Evolutionary conservation across 2,113 vertebrate species (phyloP), one percentile per base, ranked within the genome.

Genomic region (Neodon shergylaensis): DNA sequence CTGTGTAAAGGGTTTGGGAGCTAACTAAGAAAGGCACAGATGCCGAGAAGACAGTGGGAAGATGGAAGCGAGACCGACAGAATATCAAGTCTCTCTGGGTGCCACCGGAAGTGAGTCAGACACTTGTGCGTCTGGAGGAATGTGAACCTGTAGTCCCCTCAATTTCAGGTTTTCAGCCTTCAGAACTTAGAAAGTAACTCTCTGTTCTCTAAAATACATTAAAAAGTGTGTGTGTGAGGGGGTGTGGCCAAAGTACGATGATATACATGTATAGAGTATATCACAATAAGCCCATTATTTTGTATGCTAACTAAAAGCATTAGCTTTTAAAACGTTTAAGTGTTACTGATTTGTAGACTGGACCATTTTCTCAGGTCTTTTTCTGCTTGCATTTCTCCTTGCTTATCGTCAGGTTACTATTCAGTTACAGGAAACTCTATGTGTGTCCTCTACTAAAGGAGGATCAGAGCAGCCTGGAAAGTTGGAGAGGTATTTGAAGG

Each of bases 261-360:
- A 70, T 24, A 22, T 1, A 26, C 42, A 52, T n/a, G 31, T 52
- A 36, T 39, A 26, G 22, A 54, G 26, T 13, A 52, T 52, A 33
- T 52, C 65, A 87, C 47, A n/a, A 24, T 52, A 70, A 72, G n/a
- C 47, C 52, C 84, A 87, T 52, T n/a, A 86, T 70, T 52, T 72
- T n/a, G 24, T 24, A n/a, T n/a, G 84, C 33, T 72, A 70, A 49
- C 22, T 70, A 66, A n/a, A 70, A 72, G 33, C 3, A n/a, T 70
- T 87, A 49, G 36, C 36, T 68, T 86, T 86, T 36, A 33, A 2
- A 66, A 85, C 49, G 63, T 68, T 68, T 49, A 36, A 85, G n/a
- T 22, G 89, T 92, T 92, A 74, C 76, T 90, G 24, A 28, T 89
- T 89, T 76, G 21, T 92, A 82, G 78, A 68, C n/a, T 68, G 33